Evolutionary conservation across 2,888 invertebrate species (phyloP).

Genomic region (Lepidocyrtoides sp.): DNA sequence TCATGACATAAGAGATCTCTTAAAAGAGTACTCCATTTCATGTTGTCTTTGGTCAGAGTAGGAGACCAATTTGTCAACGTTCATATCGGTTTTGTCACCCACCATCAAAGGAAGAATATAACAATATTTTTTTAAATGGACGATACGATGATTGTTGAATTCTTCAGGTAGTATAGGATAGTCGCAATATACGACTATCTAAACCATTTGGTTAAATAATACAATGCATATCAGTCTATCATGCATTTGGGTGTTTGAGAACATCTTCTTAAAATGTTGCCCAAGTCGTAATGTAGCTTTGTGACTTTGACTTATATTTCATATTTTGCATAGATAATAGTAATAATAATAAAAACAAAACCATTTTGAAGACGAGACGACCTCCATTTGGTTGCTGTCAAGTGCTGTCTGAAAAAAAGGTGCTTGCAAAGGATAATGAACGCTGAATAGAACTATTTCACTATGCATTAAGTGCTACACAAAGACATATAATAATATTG

Average conservation of each 20-base stretch:
- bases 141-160: not conserved
- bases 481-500: no score
- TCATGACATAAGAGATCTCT: not conserved
- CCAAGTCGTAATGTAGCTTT: not conserved
- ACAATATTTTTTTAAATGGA: not conserved
- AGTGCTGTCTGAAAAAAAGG: not conserved
- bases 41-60: slow-evolving; percentile 58
- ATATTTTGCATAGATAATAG: slow-evolving; percentile 50
- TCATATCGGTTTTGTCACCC: slow-evolving; percentile 35
- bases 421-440: not conserved
- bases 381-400: not conserved
- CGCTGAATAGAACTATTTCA: not conserved
- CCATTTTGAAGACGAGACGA: slow-evolving; percentile 26
- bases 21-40: slow-evolving; percentile 48
- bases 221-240: no score
- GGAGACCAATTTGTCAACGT: slow-evolving; percentile 52
- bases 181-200: no score
- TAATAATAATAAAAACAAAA: no score
- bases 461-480: no score
- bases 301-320: slow-evolving; percentile 60
- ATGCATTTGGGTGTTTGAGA: no score
- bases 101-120: not conserved
- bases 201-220: no score
- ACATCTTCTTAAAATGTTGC: slow-evolving; percentile 40
- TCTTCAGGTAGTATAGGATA: no score